Conservation (phyloP, 2,888 invertebrate genomes). For the Tipula confusa region DNA sequence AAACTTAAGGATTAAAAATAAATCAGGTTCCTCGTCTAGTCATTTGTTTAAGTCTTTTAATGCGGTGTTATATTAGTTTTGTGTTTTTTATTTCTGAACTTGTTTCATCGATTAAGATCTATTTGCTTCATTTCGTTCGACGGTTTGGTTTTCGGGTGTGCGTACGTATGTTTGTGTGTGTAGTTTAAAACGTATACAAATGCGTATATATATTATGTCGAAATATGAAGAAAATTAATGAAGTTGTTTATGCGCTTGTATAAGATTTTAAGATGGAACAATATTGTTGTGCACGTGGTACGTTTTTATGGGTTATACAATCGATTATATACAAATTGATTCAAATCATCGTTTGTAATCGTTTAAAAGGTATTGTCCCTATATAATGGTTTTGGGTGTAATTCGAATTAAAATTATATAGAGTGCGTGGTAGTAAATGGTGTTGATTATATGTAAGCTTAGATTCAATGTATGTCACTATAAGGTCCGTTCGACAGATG, state of each 20-base stretch:
- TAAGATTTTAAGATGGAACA: not conserved
- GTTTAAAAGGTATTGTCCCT: not conserved
- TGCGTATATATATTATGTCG: not conserved
- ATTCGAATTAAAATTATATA: no score
- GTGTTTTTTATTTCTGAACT: not conserved
- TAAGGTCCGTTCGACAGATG: no score
- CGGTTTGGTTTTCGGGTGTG: no score
- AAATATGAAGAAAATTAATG: not conserved
- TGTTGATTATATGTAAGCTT: no score
- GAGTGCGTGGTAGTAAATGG: no score
- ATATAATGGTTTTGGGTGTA: no score
- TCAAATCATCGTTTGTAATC: not conserved
- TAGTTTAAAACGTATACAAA: no score
- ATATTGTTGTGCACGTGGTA: not conserved
- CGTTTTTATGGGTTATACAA: not conserved
- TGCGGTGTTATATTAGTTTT: constrained; percentile 21
- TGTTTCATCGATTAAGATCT: constrained; percentile 6
- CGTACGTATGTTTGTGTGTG: no score
- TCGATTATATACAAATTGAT: not conserved
- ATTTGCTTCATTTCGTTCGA: not conserved
- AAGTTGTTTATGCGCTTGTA: not conserved
- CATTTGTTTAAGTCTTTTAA: constrained; percentile 6
- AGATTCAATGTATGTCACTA: no score
- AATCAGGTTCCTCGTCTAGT: not conserved
- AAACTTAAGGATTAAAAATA: not conserved